Evolutionary conservation across 1,140 invertebrate species (phyloP), one percentile per base, ranked within the genome.

Genomic region (Tetramorium parvispinum): DNA sequence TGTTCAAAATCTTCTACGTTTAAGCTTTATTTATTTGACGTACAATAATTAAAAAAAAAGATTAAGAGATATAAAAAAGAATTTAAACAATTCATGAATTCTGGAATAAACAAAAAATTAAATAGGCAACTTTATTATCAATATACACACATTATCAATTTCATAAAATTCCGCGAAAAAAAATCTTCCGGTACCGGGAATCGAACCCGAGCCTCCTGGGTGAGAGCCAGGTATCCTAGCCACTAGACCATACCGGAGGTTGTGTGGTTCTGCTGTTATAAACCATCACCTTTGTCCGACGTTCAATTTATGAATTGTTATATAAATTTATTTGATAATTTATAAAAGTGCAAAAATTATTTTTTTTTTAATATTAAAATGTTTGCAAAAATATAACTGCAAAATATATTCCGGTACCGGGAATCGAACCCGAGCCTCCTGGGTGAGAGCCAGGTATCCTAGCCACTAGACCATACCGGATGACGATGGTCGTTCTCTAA

Each of bases 131-230:
- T 53, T 53, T 13, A n/a, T 70, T 16, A 73, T n/a, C 0, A 46
- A 66, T 0, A 0, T 63, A 32, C 3, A 32, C 4, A 32, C 32
- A 4, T 32, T 32, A 32, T 32, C 4, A n/a, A 2, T 2, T 24
- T 71, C 13, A 51, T 46, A 13, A 11, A 61, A n/a, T 43, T 18
- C 0, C 0, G 11, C 49, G 27, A 73, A 88, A 91, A 88, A 87
- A 85, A 77, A 61, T 4, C n/a, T 92, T 93, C 91, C 92, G 92
- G 89, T 93, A 93, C 92, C 92, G 93, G 92, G 89, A 93, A 93
- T 93, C 92, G 92, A 93, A 93, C 91, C 92, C 93, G 91, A 92
- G 92, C 91, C 92, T 93, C 89, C 93, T 93, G 92, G 92, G 92
- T 93, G 92, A 93, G 86, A 92, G 93, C 92, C 92, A 92, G 92